Evolutionary conservation across 2,888 invertebrate species (phyloP), one percentile per base, ranked within the genome.

Genomic region (Pyralis farinalis): DNA sequence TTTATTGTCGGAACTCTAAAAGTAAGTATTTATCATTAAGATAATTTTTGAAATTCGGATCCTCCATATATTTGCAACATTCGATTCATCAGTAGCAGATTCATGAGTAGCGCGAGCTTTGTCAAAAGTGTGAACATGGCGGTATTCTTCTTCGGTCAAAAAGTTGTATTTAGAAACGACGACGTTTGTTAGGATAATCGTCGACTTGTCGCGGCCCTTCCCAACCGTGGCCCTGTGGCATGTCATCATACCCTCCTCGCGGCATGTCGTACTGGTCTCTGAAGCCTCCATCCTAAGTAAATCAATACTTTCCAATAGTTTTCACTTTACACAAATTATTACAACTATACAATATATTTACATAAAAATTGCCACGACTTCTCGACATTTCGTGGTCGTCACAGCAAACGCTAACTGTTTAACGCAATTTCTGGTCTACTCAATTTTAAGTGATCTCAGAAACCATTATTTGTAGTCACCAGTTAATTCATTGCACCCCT

Each of bases 101-200:
- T 42, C 39, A 36, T 31, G 3, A n/a, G 6, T 27, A 5, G 8
- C 12, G 8, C 11, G 16, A 9, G n/a, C 6, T 25, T 25, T 25
- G 30, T n/a, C 30, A 32, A 32, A n/a, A n/a, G n/a, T n/a, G 16
- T 32, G 16, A 12, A 36, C 28, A 7, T 4, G 21, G 7, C 21
- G 20, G 9, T 7, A 10, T 29, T 28, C 28, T n/a, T 35, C 22
- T 25, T 25, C 4, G 12, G 22, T 10, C 3, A 25, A 25, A 25
- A 22, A 27, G 11, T 28, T 47, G 43, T 45, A 47, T 66, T 86
- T 90, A 92, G 74, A 90, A 92, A 53, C 92, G 92, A 68, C 92
- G 91, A 58, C 92, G 90, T 84, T 92, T 92, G 82, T 90, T 91
- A 64, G 92, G 92, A 76, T 84, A 92, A 84, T 92, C 92, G 53